Base-by-base conservation (phyloP, 1,140 invertebrate genomes). In the Galleria mellonella region DNA sequence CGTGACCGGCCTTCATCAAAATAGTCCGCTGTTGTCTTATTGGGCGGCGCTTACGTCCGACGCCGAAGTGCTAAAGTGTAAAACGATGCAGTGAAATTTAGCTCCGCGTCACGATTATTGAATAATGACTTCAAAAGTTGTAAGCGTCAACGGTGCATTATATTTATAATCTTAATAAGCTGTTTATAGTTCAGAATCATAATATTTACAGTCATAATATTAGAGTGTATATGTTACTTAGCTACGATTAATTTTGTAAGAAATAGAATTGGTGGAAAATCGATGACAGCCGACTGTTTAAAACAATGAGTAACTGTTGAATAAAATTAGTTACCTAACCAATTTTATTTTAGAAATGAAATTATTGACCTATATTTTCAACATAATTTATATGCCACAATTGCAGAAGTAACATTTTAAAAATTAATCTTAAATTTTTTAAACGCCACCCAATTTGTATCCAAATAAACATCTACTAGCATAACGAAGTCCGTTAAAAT, bases 1-100 rank as follows among this genome's bases (percentile, higher is more conserved):
- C 81, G 81, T 84, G 81, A 84, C 81, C 76, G 74, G 75, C 71
- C 77, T 77, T 81, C 81, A 72, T 83, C 77, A 77, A 81, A 84
- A 84, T 79, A 79, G 76, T 75, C 67, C 67, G 65, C 67, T 62
- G 72, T 79, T 74, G 74, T 82, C 74, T 84, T 77, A 74, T 70
- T 72, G 72, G 72, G 72, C 72, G 76, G 74, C 74, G 62, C 69
- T 65, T 73, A 69, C 67, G 66, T 67, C 74, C 61, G 51, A 52
- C 65, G 14, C 9, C 60, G 42, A 62, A 79, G 81, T 83, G 78
- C 81, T 83, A 83, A 84, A 82, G 76, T 85, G 81, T 85, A 78
- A 84, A 83, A 74, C 61, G 73, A 57, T 64, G 58, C 73, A 67
- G 67, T 74, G 78, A 77, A 83, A 82, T 82, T 75, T 81, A 77